Percentiles rank a stretch among this genome's conserved stretches.
phyloP scores from a whole-genome alignment of 2,113 vertebrate genomes.

The Ciconia boyciana region DNA sequence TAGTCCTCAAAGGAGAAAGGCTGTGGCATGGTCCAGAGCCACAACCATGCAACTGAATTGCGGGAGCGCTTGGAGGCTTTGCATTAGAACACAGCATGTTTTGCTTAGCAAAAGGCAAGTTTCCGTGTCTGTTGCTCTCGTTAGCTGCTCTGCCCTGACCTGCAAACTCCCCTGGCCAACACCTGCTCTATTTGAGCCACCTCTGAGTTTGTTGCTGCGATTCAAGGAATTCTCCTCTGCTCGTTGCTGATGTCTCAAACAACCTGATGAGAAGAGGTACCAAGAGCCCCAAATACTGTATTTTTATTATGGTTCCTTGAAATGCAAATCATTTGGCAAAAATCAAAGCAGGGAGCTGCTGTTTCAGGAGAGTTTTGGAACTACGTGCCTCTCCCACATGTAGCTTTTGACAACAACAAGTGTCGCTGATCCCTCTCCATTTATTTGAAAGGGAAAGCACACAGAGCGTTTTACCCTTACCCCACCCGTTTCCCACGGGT shows the following conservation, averaged over 20 bases:
- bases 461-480: rapidly evolving
- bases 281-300: rapidly evolving
- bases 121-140: not conserved
- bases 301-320: not conserved
- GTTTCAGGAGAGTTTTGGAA: not conserved
- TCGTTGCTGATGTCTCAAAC: not conserved
- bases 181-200: not conserved
- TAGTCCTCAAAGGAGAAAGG: not conserved
- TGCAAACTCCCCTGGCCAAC: not conserved
- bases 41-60: not conserved
- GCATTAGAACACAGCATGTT: rapidly evolving
- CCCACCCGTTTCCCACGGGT: rapidly evolving
- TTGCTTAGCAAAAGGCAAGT: not conserved
- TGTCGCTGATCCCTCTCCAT: rapidly evolving
- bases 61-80: not conserved
- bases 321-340: not conserved
- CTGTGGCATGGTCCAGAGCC: not conserved
- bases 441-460: not conserved
- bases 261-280: not conserved
- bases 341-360: not conserved
- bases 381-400: rapidly evolving
- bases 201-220: not conserved
- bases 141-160: not conserved
- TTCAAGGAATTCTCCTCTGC: not conserved
- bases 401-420: not conserved